Base-by-base conservation (phyloP, 2,113 vertebrate genomes). In the Ammodytes marinus region DNA sequence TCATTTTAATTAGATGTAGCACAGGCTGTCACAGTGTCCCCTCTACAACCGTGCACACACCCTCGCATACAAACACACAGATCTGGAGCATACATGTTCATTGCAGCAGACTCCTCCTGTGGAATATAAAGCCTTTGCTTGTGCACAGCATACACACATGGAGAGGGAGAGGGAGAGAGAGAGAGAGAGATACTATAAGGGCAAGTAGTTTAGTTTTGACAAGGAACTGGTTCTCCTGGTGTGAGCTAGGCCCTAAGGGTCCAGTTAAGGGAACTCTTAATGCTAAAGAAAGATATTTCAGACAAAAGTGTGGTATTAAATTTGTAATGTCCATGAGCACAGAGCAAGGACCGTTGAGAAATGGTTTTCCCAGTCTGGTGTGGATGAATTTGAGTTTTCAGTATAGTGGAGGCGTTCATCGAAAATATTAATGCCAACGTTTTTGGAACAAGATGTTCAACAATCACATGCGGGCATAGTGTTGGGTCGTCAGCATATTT, bases 1-100 rank as follows among this genome's bases (percentile, higher is more conserved):
- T 76, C 13, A 61, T 60, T 80, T 85, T 81, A 83, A 90, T 87
- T 83, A 65, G 55, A 69, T 79, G 64, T 75, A 73, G 61, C 79
- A 58, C 59, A 54, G 55, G 61, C 53, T 27, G 27, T 74, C 45
- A 55, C 43, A 10, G 37, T 75, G 66, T 68, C 69, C 46, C 43
- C 68, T 69, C 50, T 14, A 54, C 83, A 73, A 52, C 53, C 43
- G 27, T 27, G 27, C 27, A 27, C 27, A 50, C 61, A 79, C 54
- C 60, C 45, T 39, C 64, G 8, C 43, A 46, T 1, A 69, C 66
- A 72, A 11, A 73, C 66, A 67, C 45, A 50, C 53, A 81, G 53
- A 80, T 78, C 66, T 75, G 43, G 60, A 86, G 70, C 78, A 67
- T 76, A 42, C 72, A 72, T 76, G 58, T 54, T 76, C 50, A 74